These are phyloP conservation scores for Mormyrus lacerda DNA, from an alignment of 2,113 vertebrate genomes.

Conservation along the genomic window DNA sequence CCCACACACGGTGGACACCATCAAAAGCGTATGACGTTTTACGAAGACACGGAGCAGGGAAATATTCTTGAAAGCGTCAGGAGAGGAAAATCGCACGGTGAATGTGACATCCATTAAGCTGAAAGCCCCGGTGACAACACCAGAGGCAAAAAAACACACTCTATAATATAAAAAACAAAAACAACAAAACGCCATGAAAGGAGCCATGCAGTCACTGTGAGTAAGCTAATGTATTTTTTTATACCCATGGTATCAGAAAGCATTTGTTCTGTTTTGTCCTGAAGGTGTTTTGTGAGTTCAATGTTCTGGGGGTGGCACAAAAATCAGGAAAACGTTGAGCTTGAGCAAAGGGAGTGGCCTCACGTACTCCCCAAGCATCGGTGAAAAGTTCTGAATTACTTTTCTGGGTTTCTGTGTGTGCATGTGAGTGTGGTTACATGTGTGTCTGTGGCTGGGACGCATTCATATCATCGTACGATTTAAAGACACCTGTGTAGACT, in stretches of 20 bases:
- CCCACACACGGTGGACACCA: not conserved
- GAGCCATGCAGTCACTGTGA: not conserved
- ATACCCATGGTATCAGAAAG: not conserved
- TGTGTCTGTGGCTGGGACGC: not conserved
- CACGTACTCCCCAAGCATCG: not conserved
- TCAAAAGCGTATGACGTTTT: not conserved
- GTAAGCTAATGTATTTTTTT: constrained; percentile 2
- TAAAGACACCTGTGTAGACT: not conserved
- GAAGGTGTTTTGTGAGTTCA: constrained; percentile 10
- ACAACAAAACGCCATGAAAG: not conserved
- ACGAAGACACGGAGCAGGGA: not conserved
- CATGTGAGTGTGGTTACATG: not conserved
- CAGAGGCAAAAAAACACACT: not conserved
- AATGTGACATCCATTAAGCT: constrained; percentile 2
- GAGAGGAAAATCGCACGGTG: not conserved
- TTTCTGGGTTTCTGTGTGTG: not conserved
- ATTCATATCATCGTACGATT: not conserved
- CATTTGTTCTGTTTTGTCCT: not conserved
- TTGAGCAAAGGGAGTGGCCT: not conserved
- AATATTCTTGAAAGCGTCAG: constrained; percentile 3
- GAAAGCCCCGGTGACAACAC: not conserved
- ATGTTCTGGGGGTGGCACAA: not conserved
- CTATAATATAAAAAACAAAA: not conserved
- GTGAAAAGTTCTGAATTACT: not conserved
- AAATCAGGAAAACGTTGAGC: not conserved